phyloP scores from a whole-genome alignment of 2,113 vertebrate species.

The Mastomys coucha region DNA sequence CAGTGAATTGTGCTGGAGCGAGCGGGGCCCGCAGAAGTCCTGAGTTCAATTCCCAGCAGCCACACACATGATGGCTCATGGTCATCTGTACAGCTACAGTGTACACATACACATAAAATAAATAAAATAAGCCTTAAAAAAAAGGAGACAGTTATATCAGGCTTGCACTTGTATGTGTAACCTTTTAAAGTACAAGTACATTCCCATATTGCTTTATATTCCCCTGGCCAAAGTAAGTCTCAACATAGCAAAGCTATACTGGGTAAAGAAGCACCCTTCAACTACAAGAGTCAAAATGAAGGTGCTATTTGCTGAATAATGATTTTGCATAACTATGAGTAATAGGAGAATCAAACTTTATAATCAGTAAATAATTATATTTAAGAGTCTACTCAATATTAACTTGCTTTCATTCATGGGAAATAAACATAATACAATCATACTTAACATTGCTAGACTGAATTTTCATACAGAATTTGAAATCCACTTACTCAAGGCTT shows the following conservation, averaged over 20 bases:
- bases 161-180: not conserved
- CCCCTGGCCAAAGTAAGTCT: not conserved
- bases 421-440: not conserved
- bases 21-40: too few relatives aligned
- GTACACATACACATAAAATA: too few relatives aligned
- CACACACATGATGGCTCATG: too few relatives aligned
- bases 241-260: not conserved
- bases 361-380: not conserved
- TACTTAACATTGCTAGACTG: not conserved
- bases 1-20: too few relatives aligned
- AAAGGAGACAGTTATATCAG: too few relatives aligned
- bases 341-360: not conserved
- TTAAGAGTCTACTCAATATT: not conserved
- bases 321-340: not conserved
- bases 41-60: too few relatives aligned
- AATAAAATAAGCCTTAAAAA: too few relatives aligned
- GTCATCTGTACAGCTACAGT: too few relatives aligned
- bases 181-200: not conserved
- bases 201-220: not conserved
- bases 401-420: not conserved
- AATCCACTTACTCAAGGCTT: not conserved
- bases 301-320: not conserved
- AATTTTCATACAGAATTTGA: slow-evolving; percentile 27
- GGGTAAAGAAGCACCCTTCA: not conserved
- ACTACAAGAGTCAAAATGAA: not conserved